phyloP scores from a whole-genome alignment of 2,797 vertebrate species.

The Hoplostethus atlanticus region DNA sequence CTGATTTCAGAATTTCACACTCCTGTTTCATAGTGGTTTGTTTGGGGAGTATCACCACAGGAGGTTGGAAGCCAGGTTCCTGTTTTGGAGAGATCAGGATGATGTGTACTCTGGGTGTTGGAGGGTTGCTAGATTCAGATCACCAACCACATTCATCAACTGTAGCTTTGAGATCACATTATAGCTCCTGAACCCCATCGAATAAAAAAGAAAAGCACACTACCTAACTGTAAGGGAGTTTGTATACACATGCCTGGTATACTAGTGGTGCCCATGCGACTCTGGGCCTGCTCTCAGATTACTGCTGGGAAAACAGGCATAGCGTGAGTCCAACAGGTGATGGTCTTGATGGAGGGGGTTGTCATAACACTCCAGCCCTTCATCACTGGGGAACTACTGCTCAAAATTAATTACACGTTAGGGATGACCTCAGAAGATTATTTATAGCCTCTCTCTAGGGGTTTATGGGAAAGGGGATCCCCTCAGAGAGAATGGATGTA shows the following conservation, averaged over 20 bases:
- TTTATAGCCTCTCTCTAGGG: conserved; percentile 69
- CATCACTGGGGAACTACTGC: conserved; percentile 43
- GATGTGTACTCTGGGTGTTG: neutral
- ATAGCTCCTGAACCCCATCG: no score
- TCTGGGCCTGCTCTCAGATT: conserved; percentile 58
- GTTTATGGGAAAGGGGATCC: conserved; percentile 62
- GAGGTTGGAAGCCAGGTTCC: neutral
- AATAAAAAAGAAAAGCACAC: no score
- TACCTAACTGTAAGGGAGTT: neutral
- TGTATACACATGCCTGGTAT: conserved; percentile 19
- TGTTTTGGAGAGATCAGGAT: conserved; percentile 22
- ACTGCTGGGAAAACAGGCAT: conserved; percentile 71
- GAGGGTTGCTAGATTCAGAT: no score
- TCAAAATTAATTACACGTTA: conserved; percentile 80
- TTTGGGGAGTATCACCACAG: neutral
- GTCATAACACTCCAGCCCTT: conserved; percentile 72
- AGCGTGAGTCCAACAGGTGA: conserved; percentile 79
- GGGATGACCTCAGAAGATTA: conserved; percentile 73
- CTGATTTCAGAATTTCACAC: neutral
- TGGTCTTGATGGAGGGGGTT: conserved; percentile 65
- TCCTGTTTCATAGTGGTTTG: neutral
- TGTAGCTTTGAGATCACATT: no score
- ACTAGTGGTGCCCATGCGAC: conserved; percentile 43
- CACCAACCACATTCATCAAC: no score
- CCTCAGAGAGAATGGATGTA: conserved; percentile 44